Percentiles rank a stretch among this genome's conserved stretches.
Conservation (phyloP, 2,113 vertebrate genomes). For the Hyperoodon ampullatus region DNA sequence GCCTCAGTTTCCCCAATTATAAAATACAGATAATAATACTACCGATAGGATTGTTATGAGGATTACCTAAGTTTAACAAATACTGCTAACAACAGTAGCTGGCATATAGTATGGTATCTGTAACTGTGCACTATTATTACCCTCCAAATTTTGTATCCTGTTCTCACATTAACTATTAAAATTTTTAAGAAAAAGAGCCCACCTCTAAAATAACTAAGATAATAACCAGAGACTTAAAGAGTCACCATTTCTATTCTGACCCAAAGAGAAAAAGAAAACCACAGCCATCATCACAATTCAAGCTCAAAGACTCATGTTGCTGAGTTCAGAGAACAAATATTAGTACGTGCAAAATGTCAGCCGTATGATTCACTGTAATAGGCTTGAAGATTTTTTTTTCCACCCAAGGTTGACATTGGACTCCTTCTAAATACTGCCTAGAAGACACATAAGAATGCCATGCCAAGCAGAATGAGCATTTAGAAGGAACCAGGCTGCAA, state of each 20-base stretch:
- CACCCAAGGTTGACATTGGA: background rate
- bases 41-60: background rate
- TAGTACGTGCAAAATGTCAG: background rate
- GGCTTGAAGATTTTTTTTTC: background rate
- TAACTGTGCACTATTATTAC: background rate
- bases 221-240: background rate
- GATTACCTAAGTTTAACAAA: background rate
- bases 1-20: background rate
- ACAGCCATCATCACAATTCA: background rate
- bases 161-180: background rate
- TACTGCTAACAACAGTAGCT: background rate
- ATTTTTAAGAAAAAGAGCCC: background rate
- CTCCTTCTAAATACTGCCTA: background rate
- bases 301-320: background rate
- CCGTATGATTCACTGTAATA: background rate
- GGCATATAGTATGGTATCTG: background rate
- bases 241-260: background rate
- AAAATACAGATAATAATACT: background rate
- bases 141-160: background rate
- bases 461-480: background rate
- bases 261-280: constrained; percentile 39
- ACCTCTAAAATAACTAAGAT: background rate
- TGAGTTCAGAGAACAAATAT: background rate
- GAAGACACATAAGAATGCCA: background rate
- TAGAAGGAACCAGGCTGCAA: background rate